Evolutionary conservation across 2,888 invertebrate genomes (phyloP).

Genomic region (Mellilla xanthometata): DNA sequence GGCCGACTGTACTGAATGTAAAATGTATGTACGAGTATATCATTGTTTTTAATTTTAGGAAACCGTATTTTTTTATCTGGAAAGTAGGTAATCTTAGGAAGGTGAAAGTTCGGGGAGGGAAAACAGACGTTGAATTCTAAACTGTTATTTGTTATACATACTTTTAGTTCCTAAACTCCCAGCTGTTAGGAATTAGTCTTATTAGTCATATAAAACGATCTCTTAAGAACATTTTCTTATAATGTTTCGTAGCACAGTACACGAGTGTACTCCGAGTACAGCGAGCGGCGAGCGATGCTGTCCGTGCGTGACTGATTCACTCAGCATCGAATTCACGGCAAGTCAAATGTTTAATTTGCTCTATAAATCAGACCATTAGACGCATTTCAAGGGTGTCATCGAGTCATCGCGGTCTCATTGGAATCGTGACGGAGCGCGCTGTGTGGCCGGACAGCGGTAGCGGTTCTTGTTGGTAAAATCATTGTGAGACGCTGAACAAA

Average conservation of each 20-base stretch:
- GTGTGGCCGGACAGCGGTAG: conserved; percentile 60
- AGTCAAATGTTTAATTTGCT: conserved; percentile 83
- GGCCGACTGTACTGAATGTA: too few relatives aligned
- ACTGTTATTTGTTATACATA: too few relatives aligned
- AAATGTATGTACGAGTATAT: too few relatives aligned
- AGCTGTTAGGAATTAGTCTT: too few relatives aligned
- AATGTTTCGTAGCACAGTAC: conserved; percentile 1
- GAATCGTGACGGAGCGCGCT: conserved; percentile 72
- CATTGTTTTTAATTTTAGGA: too few relatives aligned
- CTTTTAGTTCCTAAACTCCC: too few relatives aligned
- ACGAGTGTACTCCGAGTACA: conserved; percentile 23
- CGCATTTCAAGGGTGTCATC: conserved; percentile 82
- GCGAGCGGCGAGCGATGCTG: conserved; percentile 38
- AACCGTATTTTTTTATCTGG: too few relatives aligned
- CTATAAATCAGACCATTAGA: conserved; percentile 82
- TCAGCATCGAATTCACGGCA: conserved; percentile 79
- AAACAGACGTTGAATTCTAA: too few relatives aligned
- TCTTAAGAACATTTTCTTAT: too few relatives aligned
- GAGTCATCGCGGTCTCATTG: conserved; percentile 79
- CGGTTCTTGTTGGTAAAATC: conserved; percentile 56
- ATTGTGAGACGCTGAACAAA: conserved; percentile 53
- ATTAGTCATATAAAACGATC: too few relatives aligned
- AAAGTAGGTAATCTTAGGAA: too few relatives aligned
- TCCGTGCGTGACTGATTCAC: conserved; percentile 81
- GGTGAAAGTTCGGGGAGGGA: too few relatives aligned